Evolutionary conservation across 2,113 vertebrate species (phyloP), one percentile per base, ranked within the genome.

Genomic region (Ciconia boyciana): DNA sequence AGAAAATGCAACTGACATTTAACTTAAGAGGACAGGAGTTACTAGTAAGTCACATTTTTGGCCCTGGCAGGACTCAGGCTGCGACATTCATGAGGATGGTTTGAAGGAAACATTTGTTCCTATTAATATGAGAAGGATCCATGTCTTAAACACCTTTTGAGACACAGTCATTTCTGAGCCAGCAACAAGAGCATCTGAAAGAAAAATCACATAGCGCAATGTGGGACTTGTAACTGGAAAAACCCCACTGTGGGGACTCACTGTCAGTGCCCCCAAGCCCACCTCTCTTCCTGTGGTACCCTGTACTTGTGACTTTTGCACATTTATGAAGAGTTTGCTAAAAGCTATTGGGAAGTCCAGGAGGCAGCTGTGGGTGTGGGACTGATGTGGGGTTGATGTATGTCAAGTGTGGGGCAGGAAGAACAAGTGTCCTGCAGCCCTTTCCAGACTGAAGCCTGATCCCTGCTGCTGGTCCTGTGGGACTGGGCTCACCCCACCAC

Each of bases 201-300:
- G n/a, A 71, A 76, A 75, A 79, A 60, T 43, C 62, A 44, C 1
- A 2, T 19, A 64, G 24, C 0, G 0, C 44, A 34, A 13, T 34
- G 19, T 31, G 49, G 31, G 44, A 81, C 57, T 81, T 70, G 18
- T 16, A 70, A 65, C 22, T 16, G 21, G 51, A 70, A 76, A 89
- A 80, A 49, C 0, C 3, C 1, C 25, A n/a, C 7, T 6, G 18
- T 54, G 41, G 10, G 14, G 7, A 65, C 32, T 39, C 22, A 16
- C 0, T 36, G 25, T 32, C 20, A 32, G 31, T 43, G 57, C 7
- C 21, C 17, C 24, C 2, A 7, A 5, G 16, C 22, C 22, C 41
- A 55, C 22, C 26, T 83, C 24, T 44, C 1, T 60, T 79, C 25
- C 57, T 49, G 19, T 31, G 10, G 28, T 54, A 51, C 32, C 22